Evolutionary conservation across 1,140 invertebrate genomes (phyloP).

Genomic region (Oryctes rhinoceros): DNA sequence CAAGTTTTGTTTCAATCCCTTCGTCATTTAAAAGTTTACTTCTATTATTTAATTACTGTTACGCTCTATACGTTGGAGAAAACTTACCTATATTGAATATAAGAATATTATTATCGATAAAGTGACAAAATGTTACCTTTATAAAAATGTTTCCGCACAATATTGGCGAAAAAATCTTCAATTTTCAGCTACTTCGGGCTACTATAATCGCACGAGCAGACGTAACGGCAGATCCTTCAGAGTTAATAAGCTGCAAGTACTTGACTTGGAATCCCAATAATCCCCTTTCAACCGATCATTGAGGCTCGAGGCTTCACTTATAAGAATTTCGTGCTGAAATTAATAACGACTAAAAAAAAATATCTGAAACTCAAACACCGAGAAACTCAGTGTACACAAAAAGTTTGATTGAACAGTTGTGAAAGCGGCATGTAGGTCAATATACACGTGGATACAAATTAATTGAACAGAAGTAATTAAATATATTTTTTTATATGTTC

Average conservation of each 20-base stretch:
- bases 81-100: neutral
- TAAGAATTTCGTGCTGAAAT: constrained; percentile 6
- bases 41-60: no score
- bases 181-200: neutral
- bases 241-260: constrained; percentile 21
- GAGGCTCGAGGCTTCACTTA: neutral
- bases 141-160: constrained; percentile 5
- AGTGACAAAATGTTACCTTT: neutral
- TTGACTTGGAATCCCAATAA: constrained; percentile 2
- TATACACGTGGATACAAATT: no score
- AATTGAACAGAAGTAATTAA: no score
- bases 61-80: neutral
- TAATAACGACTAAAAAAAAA: neutral
- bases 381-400: no score
- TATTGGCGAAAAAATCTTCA: neutral
- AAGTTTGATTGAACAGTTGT: no score
- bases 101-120: neutral
- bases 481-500: no score
- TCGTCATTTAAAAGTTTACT: no score
- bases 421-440: no score
- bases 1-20: no score
- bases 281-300: neutral
- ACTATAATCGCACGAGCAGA: neutral
- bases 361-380: neutral
- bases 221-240: neutral